Evolutionary conservation across 2,888 invertebrate species (phyloP).

Genomic region (Sympetrum striolatum): DNA sequence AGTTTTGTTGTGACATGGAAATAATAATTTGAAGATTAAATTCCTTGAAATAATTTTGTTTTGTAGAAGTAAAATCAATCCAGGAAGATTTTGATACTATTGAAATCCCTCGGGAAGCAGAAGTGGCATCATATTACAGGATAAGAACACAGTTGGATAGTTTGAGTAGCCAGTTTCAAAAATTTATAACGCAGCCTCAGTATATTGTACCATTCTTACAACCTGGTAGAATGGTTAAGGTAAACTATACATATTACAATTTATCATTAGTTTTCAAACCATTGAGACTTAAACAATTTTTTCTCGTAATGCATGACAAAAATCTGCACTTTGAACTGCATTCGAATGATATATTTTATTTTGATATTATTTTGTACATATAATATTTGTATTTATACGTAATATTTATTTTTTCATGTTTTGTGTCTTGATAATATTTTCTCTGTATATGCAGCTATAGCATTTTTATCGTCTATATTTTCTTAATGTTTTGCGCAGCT

Average conservation of each 20-base stretch:
- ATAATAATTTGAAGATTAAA: neutral
- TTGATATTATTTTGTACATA: too few species aligned
- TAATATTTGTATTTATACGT: too few species aligned
- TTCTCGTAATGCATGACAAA: too few species aligned
- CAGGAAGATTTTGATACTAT: constrained; percentile 71
- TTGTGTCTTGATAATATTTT: too few species aligned
- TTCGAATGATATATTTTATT: too few species aligned
- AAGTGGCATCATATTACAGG: constrained; percentile 82
- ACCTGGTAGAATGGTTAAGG: constrained; percentile 91
- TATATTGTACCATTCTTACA: constrained; percentile 93
- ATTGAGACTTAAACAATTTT: too few species aligned
- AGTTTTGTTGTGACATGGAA: neutral
- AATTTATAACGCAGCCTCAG: constrained; percentile 82
- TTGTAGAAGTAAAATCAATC: constrained; percentile 70
- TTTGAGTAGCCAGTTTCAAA: constrained; percentile 76
- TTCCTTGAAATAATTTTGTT: constrained; percentile 44
- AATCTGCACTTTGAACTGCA: too few species aligned
- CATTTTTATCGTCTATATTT: too few species aligned
- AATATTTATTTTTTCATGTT: too few species aligned
- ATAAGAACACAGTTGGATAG: constrained; percentile 81
- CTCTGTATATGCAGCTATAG: too few species aligned
- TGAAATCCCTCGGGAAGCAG: constrained; percentile 73
- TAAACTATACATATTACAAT: constrained; percentile 57
- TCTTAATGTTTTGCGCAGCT: too few species aligned
- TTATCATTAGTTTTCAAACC: neutral